phyloP scores from a whole-genome alignment of 2,888 invertebrate genomes.

The Dione vanillae region DNA sequence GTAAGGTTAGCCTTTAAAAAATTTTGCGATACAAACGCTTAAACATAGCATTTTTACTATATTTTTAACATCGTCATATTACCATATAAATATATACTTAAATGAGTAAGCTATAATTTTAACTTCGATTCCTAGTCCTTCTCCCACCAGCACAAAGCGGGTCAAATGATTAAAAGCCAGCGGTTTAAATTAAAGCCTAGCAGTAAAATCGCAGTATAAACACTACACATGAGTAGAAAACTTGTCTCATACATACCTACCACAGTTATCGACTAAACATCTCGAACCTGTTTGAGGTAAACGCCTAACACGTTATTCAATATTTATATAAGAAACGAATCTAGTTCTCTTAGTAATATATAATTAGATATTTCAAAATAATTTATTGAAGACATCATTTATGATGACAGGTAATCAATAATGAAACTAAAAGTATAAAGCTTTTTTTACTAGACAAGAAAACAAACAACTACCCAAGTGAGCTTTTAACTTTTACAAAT shows the following conservation, averaged over 20 bases:
- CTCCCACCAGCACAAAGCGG: too few relatives aligned
- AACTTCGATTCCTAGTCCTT: too few relatives aligned
- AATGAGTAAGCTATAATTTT: too few relatives aligned
- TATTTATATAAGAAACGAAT: slow-evolving; percentile 19
- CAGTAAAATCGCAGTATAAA: neutral
- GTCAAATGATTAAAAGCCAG: neutral
- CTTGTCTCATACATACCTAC: neutral
- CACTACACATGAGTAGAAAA: neutral
- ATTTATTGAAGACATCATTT: slow-evolving; percentile 17
- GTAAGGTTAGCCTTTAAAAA: too few relatives aligned
- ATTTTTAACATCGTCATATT: too few relatives aligned
- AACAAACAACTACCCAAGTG: neutral
- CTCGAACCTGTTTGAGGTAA: slow-evolving; percentile 28
- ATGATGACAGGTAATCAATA: slow-evolving; percentile 23
- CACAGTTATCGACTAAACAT: slow-evolving; percentile 27
- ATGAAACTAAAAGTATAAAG: slow-evolving; percentile 18
- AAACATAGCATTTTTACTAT: too few relatives aligned
- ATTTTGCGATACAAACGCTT: too few relatives aligned
- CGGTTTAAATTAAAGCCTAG: neutral
- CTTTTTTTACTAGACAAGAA: neutral
- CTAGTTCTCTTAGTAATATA: slow-evolving; percentile 10
- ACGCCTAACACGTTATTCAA: slow-evolving; percentile 24
- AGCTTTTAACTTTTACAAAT: neutral
- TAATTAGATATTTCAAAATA: slow-evolving; percentile 1
- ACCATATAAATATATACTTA: too few relatives aligned